These are phyloP conservation scores for Phaedon cochleariae DNA, from an alignment of 2,888 invertebrate genomes.

Conservation along the genomic window DNA sequence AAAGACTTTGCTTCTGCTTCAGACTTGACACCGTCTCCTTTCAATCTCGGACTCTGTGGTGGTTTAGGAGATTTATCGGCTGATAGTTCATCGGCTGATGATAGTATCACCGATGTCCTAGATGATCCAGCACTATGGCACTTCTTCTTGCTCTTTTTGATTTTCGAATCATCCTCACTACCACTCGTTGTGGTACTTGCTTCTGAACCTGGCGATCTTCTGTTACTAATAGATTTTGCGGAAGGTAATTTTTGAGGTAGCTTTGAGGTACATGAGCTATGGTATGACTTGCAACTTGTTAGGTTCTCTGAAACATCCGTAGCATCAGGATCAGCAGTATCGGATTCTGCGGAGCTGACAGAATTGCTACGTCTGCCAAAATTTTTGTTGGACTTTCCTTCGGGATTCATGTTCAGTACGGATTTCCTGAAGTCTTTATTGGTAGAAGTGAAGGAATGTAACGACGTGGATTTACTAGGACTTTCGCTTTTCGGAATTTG, in stretches of 20 bases:
- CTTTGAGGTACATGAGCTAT: conserved; percentile 49
- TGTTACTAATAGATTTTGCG: conserved; percentile 42
- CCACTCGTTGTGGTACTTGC: conserved; percentile 53
- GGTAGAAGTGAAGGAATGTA: conserved; percentile 62
- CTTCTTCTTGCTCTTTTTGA: conserved; percentile 46
- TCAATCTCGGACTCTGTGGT: conserved; percentile 62
- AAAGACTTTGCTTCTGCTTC: conserved; percentile 76
- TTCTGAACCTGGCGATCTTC: conserved; percentile 63
- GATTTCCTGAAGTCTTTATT: conserved; percentile 82
- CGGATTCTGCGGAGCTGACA: conserved; percentile 62
- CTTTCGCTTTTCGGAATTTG: conserved; percentile 63
- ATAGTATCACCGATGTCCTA: conserved; percentile 64
- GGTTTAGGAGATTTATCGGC: conserved; percentile 64
- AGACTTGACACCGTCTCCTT: conserved; percentile 61
- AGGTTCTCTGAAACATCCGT: conserved; percentile 58
- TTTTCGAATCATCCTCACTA: conserved; percentile 56
- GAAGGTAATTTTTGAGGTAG: conserved; percentile 51
- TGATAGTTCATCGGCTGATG: conserved; percentile 68
- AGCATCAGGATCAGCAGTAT: conserved; percentile 61
- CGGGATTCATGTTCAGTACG: conserved; percentile 72
- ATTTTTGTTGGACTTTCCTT: conserved; percentile 56
- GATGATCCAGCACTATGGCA: conserved; percentile 60
- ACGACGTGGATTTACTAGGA: conserved; percentile 47
- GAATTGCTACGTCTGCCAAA: conserved; percentile 62
- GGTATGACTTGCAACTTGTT: conserved; percentile 54